Evolutionary conservation across 2,113 vertebrate species (phyloP), one percentile per base, ranked within the genome.

Genomic region (Balaeniceps rex): DNA sequence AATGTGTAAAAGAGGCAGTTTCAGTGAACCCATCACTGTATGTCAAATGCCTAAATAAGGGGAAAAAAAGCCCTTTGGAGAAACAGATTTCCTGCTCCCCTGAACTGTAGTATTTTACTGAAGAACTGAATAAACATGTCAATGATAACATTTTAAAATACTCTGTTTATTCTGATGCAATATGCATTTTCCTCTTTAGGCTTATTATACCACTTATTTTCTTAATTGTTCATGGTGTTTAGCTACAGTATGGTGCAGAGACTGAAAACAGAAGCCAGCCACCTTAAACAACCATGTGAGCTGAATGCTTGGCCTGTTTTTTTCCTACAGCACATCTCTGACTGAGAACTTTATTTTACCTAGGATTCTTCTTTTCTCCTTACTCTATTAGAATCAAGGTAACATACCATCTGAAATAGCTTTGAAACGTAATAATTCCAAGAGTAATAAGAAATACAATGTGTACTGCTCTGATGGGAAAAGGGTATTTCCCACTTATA

Each of bases 21-120:
- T 91, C 49, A 88, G 85, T 90, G 83, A 96, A 92, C 60, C n/a
- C 33, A 63, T 38, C 16, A 75, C 28, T 84, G 55, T 58, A 88
- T 85, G 85, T 93, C 93, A 95, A 96, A 97, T 92, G 64, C 23
- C 47, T 93, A 93, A 96, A 96, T 49, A 91, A 49, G 72, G 23
- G 25, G 4, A 2, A 8, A 40, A 34, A 55, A 65, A 38, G 5
- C 4, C 19, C 36, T 76, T 68, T 65, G 23, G 13, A 88, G 52
- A 74, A 94, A 72, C 15, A 70, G 44, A 51, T 91, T 92, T 83
- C 24, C 33, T 66, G 10, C n/a, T 77, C n/a, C 26, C 8, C 3
- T 71, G 49, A 92, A 28, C 29, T 58, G 33, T 6, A 77, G 18
- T 52, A 38, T 54, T 91, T 52, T 94, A 86, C 23, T 87, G 49